A percentile compares a stretch with the other conserved stretches of the same genome.
Evolutionary conservation across 1,140 invertebrate species (phyloP).

Genomic region (Helicoverpa armigera): DNA sequence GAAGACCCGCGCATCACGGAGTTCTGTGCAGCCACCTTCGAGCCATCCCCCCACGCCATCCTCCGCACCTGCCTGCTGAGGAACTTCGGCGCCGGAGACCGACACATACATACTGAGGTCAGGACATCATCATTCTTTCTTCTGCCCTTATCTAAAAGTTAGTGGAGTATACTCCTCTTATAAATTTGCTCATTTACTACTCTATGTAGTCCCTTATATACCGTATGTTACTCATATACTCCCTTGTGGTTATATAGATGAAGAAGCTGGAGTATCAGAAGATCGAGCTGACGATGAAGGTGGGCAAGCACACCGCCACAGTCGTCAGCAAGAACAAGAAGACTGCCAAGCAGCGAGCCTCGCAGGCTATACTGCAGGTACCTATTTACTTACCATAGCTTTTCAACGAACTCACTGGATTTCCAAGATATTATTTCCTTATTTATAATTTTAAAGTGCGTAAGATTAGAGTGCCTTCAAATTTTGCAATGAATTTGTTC

Average conservation of each 20-base stretch:
- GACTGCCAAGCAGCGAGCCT: constrained; percentile 98
- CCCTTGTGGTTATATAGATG: constrained; percentile 69
- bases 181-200: neutral
- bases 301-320: constrained; percentile 96
- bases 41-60: constrained; percentile 97
- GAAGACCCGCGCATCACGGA: constrained; percentile 97
- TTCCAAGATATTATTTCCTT: too few relatives aligned
- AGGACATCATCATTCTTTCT: too few relatives aligned
- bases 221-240: too few relatives aligned
- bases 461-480: too few relatives aligned
- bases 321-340: constrained; percentile 98
- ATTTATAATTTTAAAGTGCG: too few relatives aligned
- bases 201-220: too few relatives aligned
- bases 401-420: too few relatives aligned
- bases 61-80: constrained; percentile 96
- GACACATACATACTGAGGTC: constrained; percentile 95
- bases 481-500: too few relatives aligned
- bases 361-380: constrained; percentile 96
- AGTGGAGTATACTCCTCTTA: too few relatives aligned
- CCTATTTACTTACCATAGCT: neutral
- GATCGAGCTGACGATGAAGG: constrained; percentile 98
- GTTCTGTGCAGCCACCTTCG: constrained; percentile 97
- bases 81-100: constrained; percentile 96
- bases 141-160: too few relatives aligned
- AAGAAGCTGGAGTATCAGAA: constrained; percentile 96